A percentile compares a stretch with the other conserved stretches of the same genome.
phyloP scores from a whole-genome alignment of 2,797 vertebrate genomes.

The Mus spretus region DNA sequence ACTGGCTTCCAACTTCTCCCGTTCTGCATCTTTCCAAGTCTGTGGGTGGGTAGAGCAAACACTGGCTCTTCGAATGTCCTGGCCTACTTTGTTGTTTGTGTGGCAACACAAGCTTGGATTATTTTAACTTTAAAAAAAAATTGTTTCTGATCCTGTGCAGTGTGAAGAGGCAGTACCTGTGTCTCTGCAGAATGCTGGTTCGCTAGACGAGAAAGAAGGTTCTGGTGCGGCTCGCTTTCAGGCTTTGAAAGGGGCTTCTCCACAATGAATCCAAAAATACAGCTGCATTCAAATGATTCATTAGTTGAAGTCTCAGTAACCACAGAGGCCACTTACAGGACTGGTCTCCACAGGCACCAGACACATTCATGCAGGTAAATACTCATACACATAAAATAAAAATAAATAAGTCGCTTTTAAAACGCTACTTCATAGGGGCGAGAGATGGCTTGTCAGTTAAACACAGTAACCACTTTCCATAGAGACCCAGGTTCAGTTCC shows the following conservation, averaged over 20 bases:
- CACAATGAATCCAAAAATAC: constrained; percentile 25
- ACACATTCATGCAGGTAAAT: not conserved
- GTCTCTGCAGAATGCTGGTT: not conserved
- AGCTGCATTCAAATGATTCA: not conserved
- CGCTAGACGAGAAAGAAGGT: not conserved
- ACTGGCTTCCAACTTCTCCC: not conserved
- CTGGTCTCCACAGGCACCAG: too few species aligned
- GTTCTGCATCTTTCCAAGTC: constrained; percentile 9
- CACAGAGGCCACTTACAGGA: not conserved
- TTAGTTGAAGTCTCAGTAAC: constrained; percentile 2
- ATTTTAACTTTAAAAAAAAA: not conserved
- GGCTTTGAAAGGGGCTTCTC: constrained; percentile 5
- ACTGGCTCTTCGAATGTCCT: constrained; percentile 27
- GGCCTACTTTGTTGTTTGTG: constrained; percentile 70
- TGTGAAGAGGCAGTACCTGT: not conserved
- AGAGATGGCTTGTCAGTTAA: not conserved
- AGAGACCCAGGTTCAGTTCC: not conserved
- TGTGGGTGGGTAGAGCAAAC: constrained; percentile 60
- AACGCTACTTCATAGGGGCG: not conserved
- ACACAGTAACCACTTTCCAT: not conserved
- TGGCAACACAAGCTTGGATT: constrained; percentile 60
- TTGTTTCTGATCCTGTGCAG: not conserved
- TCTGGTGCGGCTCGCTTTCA: not conserved
- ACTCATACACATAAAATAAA: not conserved
- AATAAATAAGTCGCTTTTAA: not conserved